Evolutionary conservation across 2,888 invertebrate genomes (phyloP).

Genomic region (Thera obeliscata): DNA sequence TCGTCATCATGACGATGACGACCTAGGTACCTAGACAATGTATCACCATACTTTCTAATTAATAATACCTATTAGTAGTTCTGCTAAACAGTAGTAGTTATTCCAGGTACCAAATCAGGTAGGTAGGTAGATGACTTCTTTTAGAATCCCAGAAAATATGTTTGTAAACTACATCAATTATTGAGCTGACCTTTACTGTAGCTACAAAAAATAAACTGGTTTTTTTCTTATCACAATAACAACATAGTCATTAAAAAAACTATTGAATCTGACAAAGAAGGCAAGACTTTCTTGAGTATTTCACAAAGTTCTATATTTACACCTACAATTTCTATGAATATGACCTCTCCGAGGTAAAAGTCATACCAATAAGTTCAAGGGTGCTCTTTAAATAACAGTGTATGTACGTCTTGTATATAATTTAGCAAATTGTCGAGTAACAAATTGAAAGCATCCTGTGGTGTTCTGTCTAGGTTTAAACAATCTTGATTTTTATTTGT

Average conservation of each 20-base stretch:
- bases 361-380: slow-evolving; percentile 18
- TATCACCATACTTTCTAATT: background rate
- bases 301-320: too few species aligned
- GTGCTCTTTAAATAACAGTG: slow-evolving; percentile 6
- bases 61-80: too few species aligned
- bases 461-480: slow-evolving; percentile 13
- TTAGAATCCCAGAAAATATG: too few species aligned
- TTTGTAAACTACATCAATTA: too few species aligned
- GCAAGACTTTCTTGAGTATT: too few species aligned
- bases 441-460: slow-evolving; percentile 41
- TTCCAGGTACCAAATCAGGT: background rate
- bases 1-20: background rate
- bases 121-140: too few species aligned
- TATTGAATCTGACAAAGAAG: too few species aligned
- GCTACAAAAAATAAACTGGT: too few species aligned
- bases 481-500: background rate
- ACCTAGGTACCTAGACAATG: background rate
- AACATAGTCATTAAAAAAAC: too few species aligned
- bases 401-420: slow-evolving; percentile 3
- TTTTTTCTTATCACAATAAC: too few species aligned
- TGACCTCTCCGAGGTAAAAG: background rate
- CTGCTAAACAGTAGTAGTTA: background rate
- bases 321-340: background rate
- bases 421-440: slow-evolving; percentile 15
- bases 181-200: background rate